These are phyloP conservation scores for Mus pahari DNA, from an alignment of 2,113 vertebrate species.

Conservation along the genomic window DNA sequence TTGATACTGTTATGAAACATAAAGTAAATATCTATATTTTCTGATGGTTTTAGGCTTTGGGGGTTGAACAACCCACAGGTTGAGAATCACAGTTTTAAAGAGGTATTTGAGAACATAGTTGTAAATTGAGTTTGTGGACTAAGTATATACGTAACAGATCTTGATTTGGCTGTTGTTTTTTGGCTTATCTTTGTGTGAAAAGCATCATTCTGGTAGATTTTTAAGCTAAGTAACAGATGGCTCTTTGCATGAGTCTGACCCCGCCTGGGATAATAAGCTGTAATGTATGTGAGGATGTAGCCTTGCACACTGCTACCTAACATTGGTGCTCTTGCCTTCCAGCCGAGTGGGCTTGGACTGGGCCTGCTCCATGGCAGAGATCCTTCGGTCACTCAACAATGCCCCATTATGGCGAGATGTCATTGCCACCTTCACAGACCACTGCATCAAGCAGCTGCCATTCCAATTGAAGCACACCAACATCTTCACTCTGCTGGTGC, in stretches of 20 bases:
- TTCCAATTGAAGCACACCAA: slow-evolving; percentile 95
- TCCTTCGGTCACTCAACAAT: slow-evolving; percentile 92
- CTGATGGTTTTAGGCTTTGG: background rate
- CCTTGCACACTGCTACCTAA: slow-evolving; percentile 12
- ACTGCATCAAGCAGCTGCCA: slow-evolving; percentile 95
- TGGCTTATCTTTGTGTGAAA: slow-evolving; percentile 13
- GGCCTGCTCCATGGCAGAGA: slow-evolving; percentile 97
- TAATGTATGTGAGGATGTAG: background rate
- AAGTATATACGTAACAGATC: background rate
- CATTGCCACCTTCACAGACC: slow-evolving; percentile 94
- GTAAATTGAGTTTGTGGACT: slow-evolving; percentile 14
- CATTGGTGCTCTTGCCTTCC: slow-evolving; percentile 63
- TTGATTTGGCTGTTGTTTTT: background rate
- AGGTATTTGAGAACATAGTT: background rate
- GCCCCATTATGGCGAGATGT: slow-evolving; percentile 92
- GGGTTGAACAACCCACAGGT: background rate
- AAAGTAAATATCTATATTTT: background rate
- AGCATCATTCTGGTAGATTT: slow-evolving; percentile 33
- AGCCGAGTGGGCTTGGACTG: slow-evolving; percentile 97
- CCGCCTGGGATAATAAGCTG: background rate
- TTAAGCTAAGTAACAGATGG: background rate
- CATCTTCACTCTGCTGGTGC: slow-evolving; percentile 96
- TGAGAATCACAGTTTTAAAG: background rate
- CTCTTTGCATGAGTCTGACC: background rate
- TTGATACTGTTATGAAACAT: background rate